These are phyloP conservation scores for Hapalemur alaotrensis DNA, from an alignment of 2,797 vertebrate species.

Conservation along the genomic window DNA sequence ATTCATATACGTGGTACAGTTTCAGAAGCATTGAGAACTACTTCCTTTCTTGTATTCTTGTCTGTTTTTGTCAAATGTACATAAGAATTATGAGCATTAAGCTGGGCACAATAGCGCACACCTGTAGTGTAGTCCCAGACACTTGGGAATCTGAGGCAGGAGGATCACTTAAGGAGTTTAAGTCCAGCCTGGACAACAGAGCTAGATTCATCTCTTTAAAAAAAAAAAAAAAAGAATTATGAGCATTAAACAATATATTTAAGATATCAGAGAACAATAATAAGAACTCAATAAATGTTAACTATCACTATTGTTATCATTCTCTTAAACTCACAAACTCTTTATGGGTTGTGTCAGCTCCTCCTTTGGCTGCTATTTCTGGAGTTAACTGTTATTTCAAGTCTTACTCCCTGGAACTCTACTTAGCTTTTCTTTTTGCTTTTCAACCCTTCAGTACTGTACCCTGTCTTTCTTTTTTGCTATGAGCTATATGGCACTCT, in stretches of 20 bases:
- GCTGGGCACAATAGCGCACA: background rate
- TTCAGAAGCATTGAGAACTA: background rate
- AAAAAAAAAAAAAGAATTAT: background rate
- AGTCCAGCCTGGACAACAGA: background rate
- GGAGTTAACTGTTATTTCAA: background rate
- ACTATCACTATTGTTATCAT: background rate
- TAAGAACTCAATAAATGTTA: background rate
- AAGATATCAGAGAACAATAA: background rate
- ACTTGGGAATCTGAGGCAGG: background rate
- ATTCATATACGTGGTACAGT: background rate
- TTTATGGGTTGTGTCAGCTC: background rate
- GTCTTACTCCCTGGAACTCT: background rate
- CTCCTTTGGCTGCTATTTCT: background rate
- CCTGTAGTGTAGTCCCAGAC: background rate
- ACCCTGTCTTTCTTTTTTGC: background rate
- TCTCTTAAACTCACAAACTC: background rate
- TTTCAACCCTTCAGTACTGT: background rate
- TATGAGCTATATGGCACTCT: background rate
- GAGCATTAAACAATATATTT: background rate
- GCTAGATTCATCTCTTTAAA: background rate
- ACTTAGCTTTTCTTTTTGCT: background rate
- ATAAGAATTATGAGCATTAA: background rate
- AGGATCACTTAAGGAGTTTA: background rate
- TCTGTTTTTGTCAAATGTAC: slow-evolving; percentile 1
- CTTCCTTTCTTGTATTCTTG: background rate